Evolutionary conservation across 2,888 invertebrate genomes (phyloP).

Genomic region (Drosophila percnosoma): DNA sequence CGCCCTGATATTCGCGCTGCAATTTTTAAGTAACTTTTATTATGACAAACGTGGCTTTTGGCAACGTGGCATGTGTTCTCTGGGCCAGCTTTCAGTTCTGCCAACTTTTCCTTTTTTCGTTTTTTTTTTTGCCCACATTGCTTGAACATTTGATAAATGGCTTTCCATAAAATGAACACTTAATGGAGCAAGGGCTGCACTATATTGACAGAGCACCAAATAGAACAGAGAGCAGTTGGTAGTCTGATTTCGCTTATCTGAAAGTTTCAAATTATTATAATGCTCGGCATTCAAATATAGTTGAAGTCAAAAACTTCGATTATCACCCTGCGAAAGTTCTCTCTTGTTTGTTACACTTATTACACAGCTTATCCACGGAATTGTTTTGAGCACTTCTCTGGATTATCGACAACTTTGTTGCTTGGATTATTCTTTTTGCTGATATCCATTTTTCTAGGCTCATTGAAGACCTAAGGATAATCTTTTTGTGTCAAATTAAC

Average conservation of each 20-base stretch:
- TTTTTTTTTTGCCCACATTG: conserved; percentile 19
- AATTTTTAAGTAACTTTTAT: conserved; percentile 75
- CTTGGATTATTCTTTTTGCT: background rate
- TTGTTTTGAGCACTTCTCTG: background rate
- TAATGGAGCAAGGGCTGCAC: conserved; percentile 53
- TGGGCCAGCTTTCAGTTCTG: conserved; percentile 14
- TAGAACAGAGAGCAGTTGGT: background rate
- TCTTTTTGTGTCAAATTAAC: background rate
- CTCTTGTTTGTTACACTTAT: background rate
- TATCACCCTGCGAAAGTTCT: background rate
- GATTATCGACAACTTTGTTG: background rate
- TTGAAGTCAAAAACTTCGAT: background rate
- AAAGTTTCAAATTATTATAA: background rate
- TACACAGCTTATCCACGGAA: background rate
- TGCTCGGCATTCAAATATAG: background rate
- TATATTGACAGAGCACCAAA: conserved; percentile 1
- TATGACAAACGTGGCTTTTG: conserved; percentile 69
- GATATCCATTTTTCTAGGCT: background rate
- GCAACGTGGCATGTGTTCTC: conserved; percentile 36
- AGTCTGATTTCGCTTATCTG: background rate
- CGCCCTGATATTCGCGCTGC: conserved; percentile 56
- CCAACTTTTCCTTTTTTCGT: conserved; percentile 4
- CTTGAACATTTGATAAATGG: conserved; percentile 57
- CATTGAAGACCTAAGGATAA: background rate
- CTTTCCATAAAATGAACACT: conserved; percentile 56